phyloP scores from a whole-genome alignment of 2,797 vertebrate genomes.

The Coluber constrictor region DNA sequence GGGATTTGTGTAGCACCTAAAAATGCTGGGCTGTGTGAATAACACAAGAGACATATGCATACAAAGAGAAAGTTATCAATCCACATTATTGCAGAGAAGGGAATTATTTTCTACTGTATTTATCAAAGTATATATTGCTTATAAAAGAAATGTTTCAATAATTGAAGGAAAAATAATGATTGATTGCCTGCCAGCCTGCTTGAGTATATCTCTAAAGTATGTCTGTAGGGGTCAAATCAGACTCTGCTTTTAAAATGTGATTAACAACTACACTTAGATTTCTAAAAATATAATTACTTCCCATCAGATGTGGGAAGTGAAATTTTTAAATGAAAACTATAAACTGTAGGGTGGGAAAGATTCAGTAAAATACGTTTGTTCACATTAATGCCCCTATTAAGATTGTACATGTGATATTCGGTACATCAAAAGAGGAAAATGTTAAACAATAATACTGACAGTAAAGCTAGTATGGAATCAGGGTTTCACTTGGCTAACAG shows the following conservation, averaged over 20 bases:
- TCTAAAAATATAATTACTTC: neutral
- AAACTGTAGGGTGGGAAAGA: neutral
- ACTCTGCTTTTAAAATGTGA: neutral
- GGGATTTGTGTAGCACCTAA: neutral
- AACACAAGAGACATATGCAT: neutral
- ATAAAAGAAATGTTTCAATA: neutral
- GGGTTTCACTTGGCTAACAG: neutral
- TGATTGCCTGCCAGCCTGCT: neutral
- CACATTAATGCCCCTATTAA: neutral
- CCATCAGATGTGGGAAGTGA: neutral
- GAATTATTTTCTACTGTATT: neutral
- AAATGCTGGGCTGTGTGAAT: neutral
- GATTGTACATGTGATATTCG: neutral
- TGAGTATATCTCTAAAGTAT: neutral
- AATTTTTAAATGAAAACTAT: neutral
- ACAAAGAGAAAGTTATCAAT: neutral
- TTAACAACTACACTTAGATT: neutral
- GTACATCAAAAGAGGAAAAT: neutral
- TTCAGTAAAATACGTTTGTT: neutral
- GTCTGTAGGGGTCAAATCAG: neutral
- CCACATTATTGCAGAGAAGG: neutral
- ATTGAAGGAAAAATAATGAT: neutral
- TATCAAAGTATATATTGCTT: neutral
- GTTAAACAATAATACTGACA: neutral
- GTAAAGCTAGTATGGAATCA: neutral